Percentiles rank a stretch among this genome's conserved stretches.
These are phyloP conservation scores for Cyanoramphus novaezelandiae DNA, from an alignment of 2,113 vertebrate genomes.

Conservation along the genomic window DNA sequence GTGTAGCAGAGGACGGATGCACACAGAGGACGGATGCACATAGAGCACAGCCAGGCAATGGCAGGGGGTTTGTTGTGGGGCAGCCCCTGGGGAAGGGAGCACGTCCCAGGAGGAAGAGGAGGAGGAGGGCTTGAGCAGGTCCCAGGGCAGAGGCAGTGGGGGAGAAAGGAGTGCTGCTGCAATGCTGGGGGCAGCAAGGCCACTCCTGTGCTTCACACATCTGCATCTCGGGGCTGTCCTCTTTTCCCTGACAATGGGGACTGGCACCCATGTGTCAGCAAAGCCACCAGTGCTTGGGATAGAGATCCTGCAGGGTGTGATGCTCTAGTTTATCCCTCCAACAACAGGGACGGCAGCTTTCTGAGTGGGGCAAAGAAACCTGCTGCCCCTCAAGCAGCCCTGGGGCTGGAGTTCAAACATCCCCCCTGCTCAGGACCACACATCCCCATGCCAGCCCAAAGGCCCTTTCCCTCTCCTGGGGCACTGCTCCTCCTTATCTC, in stretches of 20 bases:
- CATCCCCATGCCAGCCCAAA: neutral
- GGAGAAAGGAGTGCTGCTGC: neutral
- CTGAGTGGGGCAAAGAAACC: neutral
- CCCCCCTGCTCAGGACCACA: neutral
- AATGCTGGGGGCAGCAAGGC: neutral
- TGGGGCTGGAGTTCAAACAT: neutral
- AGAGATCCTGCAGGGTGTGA: neutral
- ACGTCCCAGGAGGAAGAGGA: neutral
- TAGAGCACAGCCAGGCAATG: neutral
- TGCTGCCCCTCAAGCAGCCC: neutral
- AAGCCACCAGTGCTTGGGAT: neutral
- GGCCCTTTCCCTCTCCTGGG: neutral
- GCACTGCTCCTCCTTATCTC: constrained; percentile 49
- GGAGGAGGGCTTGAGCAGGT: neutral
- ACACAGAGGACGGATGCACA: neutral
- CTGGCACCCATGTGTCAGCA: neutral
- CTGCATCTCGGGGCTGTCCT: neutral
- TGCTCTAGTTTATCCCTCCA: neutral
- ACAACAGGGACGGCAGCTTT: fast-evolving
- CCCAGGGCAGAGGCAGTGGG: neutral
- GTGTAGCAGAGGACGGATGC: neutral
- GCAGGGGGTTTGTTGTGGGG: neutral
- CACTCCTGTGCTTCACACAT: neutral
- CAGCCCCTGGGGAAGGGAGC: neutral
- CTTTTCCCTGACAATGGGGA: neutral